These are phyloP conservation scores for Litocranius walleri DNA, from an alignment of 2,113 vertebrate genomes.

Conservation along the genomic window DNA sequence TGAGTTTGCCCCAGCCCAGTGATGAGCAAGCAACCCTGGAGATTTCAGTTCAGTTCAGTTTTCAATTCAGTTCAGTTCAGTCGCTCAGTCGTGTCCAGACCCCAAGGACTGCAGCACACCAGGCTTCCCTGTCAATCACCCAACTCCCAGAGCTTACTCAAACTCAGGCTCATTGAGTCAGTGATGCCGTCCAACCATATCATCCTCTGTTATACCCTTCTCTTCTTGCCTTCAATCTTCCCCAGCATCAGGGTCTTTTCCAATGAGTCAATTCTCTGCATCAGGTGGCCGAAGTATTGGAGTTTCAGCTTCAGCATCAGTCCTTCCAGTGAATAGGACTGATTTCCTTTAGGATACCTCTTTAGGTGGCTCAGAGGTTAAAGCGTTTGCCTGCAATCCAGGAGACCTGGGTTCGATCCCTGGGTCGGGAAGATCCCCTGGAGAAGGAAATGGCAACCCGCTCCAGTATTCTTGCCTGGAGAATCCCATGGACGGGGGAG, in stretches of 20 bases:
- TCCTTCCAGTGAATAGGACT: neutral
- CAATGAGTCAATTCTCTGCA: neutral
- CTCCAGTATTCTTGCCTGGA: too few species aligned
- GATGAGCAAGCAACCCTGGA: neutral
- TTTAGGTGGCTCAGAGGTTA: too few species aligned
- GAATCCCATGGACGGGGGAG: too few species aligned
- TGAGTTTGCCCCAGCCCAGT: too few species aligned
- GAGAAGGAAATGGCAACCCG: too few species aligned
- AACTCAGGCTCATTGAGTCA: neutral
- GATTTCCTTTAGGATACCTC: neutral
- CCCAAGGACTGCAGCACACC: neutral
- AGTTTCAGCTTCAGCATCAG: neutral
- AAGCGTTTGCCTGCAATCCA: too few species aligned
- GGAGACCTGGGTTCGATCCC: too few species aligned
- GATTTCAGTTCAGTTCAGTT: neutral
- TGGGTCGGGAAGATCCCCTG: too few species aligned
- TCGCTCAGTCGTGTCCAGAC: rapidly evolving
- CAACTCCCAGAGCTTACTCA: neutral
- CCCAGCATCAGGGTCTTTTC: neutral
- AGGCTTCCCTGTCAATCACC: neutral
- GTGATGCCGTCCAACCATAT: neutral
- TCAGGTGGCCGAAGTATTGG: neutral
- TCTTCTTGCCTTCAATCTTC: neutral
- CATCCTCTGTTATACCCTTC: neutral
- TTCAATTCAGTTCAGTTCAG: neutral